Base-by-base conservation (phyloP, 2,113 vertebrate genomes). In the Isichthys henryi region DNA sequence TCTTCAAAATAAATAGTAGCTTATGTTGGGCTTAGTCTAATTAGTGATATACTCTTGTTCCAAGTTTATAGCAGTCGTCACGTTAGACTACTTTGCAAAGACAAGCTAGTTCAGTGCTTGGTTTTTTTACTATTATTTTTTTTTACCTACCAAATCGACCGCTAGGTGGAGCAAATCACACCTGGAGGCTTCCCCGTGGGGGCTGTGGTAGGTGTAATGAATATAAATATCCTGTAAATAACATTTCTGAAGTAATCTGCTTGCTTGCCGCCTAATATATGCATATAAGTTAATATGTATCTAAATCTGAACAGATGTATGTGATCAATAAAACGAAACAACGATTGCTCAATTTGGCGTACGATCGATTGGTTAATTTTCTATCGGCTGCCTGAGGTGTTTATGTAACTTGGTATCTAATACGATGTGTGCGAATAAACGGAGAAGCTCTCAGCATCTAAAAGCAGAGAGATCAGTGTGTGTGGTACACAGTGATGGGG, bases 141-240 rank as follows among this genome's bases (percentile, higher is more conserved):
- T 21, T 31, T 5, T 19, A 70, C n/a, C 17, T 53, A 46, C 66
- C 8, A 80, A 80, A n/a, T 88, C 10, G 8, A 15, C 49, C 88
- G 10, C 88, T 49, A 88, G 88, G 82, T 49, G 48, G 88, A 27
- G 88, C 88, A 35, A 80, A 80, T 80, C 7, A 52, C 88, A 23
- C 46, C 48, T 43, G 27, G 46, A n/a, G 82, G 49, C 7, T 80
- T 80, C 7, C 46, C 46, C 15, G 31, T 85, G 19, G 21, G 17
- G 19, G 21, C 10, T 39, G 49, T 52, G 46, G 8, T 52, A 27
- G 13, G 82, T 35, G 85, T 86, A 52, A 48, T 52, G 52, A 31
- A 53, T 86, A 49, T 53, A 27, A 53, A 86, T 52, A 53, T 52
- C 19, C 85, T 11, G n/a, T 46, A 19, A n/a, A 86, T 52, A 52